Conservation (phyloP, 92 coral and sea anemone genomes). For the Epizoanthus illoricatus region DNA sequence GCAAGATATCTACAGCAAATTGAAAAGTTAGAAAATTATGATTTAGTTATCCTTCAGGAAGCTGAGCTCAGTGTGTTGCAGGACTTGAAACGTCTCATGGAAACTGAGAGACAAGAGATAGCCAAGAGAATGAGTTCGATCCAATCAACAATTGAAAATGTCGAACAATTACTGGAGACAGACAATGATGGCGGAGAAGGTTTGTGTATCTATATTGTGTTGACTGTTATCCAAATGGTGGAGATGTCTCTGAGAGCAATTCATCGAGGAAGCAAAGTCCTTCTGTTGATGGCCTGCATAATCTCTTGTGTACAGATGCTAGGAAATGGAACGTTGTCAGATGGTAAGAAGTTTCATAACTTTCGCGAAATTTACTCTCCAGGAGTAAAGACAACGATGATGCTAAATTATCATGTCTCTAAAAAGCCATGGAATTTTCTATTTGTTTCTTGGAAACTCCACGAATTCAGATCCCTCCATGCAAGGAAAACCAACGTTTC, state of each 20-base stretch:
- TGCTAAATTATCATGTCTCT: too few relatives aligned
- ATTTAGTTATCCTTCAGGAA: background rate
- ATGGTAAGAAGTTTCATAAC: background rate
- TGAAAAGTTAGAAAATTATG: too few relatives aligned
- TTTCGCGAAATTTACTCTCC: too few relatives aligned
- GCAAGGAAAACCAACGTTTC: too few relatives aligned
- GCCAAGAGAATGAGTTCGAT: background rate
- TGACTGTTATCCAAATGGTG: background rate
- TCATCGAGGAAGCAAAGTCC: background rate
- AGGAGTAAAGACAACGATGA: too few relatives aligned
- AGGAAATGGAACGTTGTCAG: conserved; percentile 19
- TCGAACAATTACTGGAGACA: background rate
- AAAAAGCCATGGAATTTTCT: too few relatives aligned
- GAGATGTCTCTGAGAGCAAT: background rate
- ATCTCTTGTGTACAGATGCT: background rate
- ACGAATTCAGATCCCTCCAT: too few relatives aligned
- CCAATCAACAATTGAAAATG: background rate
- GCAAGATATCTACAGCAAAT: background rate
- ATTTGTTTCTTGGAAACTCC: too few relatives aligned
- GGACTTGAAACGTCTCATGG: too few relatives aligned
- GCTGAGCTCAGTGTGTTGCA: background rate
- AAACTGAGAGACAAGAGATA: background rate
- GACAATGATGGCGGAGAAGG: background rate
- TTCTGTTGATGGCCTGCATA: background rate
- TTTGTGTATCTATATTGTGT: too few relatives aligned